Percentiles rank a stretch among this genome's conserved stretches.
Evolutionary conservation across 2,888 invertebrate species (phyloP).

Genomic region (Acrocyrtus sp.): DNA sequence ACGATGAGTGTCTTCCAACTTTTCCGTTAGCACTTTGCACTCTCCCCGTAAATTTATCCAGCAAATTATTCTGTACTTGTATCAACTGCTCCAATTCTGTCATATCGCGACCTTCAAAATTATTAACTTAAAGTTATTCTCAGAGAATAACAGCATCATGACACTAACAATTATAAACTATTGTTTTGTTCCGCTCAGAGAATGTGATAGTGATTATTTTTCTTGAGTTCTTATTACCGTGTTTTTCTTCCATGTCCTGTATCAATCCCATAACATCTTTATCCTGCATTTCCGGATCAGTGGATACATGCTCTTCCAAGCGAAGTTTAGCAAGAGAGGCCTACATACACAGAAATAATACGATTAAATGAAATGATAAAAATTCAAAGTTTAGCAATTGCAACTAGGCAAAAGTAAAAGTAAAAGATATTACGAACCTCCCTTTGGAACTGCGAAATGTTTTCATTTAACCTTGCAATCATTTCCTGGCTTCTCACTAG

Average conservation of each 20-base stretch:
- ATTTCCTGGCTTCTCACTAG: conserved; percentile 82
- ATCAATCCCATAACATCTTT: conserved; percentile 80
- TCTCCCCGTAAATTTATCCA: conserved; percentile 91
- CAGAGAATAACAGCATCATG: background rate
- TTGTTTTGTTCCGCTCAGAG: background rate
- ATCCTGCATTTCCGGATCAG: conserved; percentile 66
- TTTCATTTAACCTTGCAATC: conserved; percentile 80
- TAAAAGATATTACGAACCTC: conserved; percentile 71
- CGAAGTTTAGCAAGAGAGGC: conserved; percentile 67
- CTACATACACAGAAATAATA: conserved; percentile 63
- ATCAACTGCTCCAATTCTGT: conserved; percentile 90
- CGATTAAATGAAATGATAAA: background rate
- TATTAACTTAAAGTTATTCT: too few relatives aligned
- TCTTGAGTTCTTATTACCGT: conserved; percentile 72
- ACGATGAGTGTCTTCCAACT: conserved; percentile 87
- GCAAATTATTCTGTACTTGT: conserved; percentile 90
- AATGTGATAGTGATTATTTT: background rate
- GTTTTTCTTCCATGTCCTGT: conserved; percentile 83
- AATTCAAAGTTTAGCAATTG: background rate
- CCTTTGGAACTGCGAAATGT: conserved; percentile 81
- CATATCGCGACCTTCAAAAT: conserved; percentile 84
- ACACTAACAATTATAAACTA: background rate
- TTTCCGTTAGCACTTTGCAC: conserved; percentile 88
- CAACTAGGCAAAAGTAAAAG: background rate
- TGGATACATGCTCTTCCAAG: conserved; percentile 52